These are phyloP conservation scores for Odontomyia ornata DNA, from an alignment of 2,888 invertebrate species.

Conservation along the genomic window DNA sequence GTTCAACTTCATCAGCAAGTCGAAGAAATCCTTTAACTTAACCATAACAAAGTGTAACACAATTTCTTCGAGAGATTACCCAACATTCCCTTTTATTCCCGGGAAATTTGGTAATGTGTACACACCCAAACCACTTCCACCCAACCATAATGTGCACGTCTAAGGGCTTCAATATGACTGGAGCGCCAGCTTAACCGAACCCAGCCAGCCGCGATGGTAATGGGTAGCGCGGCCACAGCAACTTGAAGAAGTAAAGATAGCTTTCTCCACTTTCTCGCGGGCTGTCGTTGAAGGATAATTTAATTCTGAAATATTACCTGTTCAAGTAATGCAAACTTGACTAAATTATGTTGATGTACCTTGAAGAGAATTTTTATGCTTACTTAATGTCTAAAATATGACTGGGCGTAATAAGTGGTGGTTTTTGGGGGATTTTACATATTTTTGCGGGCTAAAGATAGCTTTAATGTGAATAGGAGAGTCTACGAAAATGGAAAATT, in stretches of 20 bases:
- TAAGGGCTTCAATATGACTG: no score
- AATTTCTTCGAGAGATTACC: background rate
- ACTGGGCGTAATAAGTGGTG: background rate
- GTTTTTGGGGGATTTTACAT: background rate
- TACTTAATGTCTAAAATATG: conserved; percentile 33
- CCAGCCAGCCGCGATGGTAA: background rate
- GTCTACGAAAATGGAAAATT: background rate
- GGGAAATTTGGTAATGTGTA: background rate
- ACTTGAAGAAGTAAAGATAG: background rate
- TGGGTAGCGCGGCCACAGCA: background rate
- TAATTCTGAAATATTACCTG: conserved; percentile 45
- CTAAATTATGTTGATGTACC: conserved; percentile 47
- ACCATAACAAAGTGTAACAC: background rate
- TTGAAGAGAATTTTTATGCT: conserved; percentile 47
- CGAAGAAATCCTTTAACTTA: background rate
- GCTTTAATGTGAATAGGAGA: background rate
- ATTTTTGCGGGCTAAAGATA: background rate
- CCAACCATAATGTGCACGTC: background rate
- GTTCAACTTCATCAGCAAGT: background rate
- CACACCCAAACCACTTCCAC: background rate
- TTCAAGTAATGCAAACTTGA: conserved; percentile 46
- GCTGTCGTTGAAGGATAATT: conserved; percentile 40
- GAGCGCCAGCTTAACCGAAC: background rate
- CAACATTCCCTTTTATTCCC: background rate
- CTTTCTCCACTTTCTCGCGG: background rate